phyloP scores from a whole-genome alignment of 2,888 invertebrate species.

The Exocentrus adspersus region DNA sequence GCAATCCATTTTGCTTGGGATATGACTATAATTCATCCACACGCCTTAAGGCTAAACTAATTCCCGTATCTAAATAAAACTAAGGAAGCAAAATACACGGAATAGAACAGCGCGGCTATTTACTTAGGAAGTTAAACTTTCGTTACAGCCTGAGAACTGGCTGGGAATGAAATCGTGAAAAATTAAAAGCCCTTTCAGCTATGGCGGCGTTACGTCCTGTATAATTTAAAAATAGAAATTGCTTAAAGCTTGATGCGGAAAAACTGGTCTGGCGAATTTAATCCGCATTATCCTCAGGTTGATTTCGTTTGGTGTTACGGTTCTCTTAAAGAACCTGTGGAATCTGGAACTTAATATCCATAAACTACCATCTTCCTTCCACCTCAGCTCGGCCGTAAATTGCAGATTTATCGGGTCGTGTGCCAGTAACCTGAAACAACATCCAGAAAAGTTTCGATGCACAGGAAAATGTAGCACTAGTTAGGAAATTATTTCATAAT shows the following conservation, averaged over 20 bases:
- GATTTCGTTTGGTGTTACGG: conserved; percentile 73
- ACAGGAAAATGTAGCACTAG: not conserved
- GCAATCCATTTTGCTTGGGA: too few relatives aligned
- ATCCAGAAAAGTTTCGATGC: conserved; percentile 7
- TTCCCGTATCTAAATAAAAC: not conserved
- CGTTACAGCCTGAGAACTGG: not conserved
- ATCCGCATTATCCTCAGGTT: conserved; percentile 77
- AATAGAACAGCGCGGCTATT: too few relatives aligned
- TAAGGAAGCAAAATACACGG: not conserved
- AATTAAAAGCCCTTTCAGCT: not conserved
- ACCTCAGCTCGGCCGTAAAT: conserved; percentile 80
- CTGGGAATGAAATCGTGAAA: not conserved
- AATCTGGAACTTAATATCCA: conserved; percentile 81
- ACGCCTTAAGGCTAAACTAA: too few relatives aligned
- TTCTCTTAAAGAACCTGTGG: conserved; percentile 81
- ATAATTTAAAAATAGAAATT: conserved; percentile 14
- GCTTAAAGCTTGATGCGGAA: not conserved
- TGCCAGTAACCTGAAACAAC: conserved; percentile 71
- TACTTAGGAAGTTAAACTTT: too few relatives aligned
- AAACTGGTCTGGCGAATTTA: conserved; percentile 3
- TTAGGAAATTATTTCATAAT: too few relatives aligned
- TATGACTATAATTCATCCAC: too few relatives aligned
- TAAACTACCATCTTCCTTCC: conserved; percentile 75
- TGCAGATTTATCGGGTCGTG: conserved; percentile 78
- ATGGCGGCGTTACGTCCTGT: not conserved